Percentiles rank a stretch among this genome's conserved stretches.
phyloP scores from a whole-genome alignment of 2,113 vertebrate species.

The Chloropsis cyanopogon region DNA sequence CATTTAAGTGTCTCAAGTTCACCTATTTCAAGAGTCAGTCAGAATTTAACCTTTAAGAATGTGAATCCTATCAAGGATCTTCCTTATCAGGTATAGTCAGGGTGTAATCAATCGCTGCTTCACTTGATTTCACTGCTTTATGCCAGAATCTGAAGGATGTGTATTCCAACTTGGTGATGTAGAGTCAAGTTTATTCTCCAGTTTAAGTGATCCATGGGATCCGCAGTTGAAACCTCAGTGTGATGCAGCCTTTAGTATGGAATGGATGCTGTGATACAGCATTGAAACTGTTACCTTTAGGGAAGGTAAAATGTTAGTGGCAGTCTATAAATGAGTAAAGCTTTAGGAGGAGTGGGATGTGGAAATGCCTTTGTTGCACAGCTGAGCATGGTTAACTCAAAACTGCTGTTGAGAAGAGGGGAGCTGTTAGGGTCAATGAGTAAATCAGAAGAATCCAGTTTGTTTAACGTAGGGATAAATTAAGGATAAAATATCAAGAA shows the following conservation, averaged over 20 bases:
- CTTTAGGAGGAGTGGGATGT: background rate
- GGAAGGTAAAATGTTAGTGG: background rate
- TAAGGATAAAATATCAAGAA: background rate
- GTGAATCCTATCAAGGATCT: background rate
- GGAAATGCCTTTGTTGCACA: background rate
- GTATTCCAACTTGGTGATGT: background rate
- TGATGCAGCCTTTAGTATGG: background rate
- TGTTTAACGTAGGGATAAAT: background rate
- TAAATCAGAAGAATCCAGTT: background rate
- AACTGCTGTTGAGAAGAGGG: background rate
- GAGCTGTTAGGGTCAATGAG: background rate
- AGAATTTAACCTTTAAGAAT: background rate
- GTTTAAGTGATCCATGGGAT: background rate
- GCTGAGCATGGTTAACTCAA: background rate
- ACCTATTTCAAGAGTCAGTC: background rate
- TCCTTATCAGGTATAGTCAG: background rate
- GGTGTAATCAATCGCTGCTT: background rate
- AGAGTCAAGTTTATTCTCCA: background rate
- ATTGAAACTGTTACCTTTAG: background rate
- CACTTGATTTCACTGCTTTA: background rate
- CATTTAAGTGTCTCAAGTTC: slow-evolving; percentile 8
- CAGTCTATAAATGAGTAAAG: background rate
- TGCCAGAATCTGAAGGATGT: background rate
- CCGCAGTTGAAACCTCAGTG: background rate
- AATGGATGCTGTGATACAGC: background rate